Percentiles rank a stretch among this genome's conserved stretches.
These are phyloP conservation scores for Eledona agricola DNA, from an alignment of 2,888 invertebrate species.

Conservation along the genomic window DNA sequence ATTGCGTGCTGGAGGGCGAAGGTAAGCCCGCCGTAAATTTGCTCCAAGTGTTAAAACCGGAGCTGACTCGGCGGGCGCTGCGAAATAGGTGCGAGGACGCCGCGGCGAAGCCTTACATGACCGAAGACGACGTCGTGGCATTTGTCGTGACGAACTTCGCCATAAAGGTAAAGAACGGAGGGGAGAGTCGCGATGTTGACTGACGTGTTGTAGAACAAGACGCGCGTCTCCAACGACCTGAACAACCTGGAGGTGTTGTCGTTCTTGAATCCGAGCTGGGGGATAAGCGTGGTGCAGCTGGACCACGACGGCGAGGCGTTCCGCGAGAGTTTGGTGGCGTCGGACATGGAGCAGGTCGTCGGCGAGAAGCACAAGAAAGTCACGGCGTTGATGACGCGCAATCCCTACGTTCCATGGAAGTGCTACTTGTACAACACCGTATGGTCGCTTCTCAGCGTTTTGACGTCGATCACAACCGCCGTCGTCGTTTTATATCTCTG, in stretches of 20 bases:
- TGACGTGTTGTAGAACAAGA: slow-evolving; percentile 58
- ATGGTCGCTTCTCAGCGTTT: slow-evolving; percentile 65
- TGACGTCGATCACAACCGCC: slow-evolving; percentile 50
- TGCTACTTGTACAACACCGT: slow-evolving; percentile 67
- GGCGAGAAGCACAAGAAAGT: slow-evolving; percentile 65
- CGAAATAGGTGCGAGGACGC: slow-evolving; percentile 67
- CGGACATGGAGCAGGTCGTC: slow-evolving; percentile 65
- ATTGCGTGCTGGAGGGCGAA: slow-evolving; percentile 73
- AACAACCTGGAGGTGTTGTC: slow-evolving; percentile 75
- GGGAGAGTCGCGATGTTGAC: slow-evolving; percentile 40
- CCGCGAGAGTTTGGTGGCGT: slow-evolving; percentile 4
- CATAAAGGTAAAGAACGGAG: too few relatives aligned
- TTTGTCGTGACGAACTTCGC: slow-evolving; percentile 63
- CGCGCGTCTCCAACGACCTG: slow-evolving; percentile 65
- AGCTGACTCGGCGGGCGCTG: slow-evolving; percentile 69
- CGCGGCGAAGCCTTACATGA: slow-evolving; percentile 67
- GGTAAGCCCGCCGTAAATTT: slow-evolving; percentile 71
- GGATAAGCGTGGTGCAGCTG: slow-evolving; percentile 43
- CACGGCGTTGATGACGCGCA: slow-evolving; percentile 67
- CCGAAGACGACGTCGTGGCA: slow-evolving; percentile 70
- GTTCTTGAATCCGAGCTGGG: slow-evolving; percentile 69
- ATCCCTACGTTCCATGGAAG: slow-evolving; percentile 70
- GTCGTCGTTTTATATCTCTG: slow-evolving; percentile 55
- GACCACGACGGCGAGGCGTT: slow-evolving; percentile 53
- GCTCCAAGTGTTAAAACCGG: slow-evolving; percentile 71